Evolutionary conservation across 1,140 invertebrate species (phyloP).

Genomic region (Saxidomus purpurata): DNA sequence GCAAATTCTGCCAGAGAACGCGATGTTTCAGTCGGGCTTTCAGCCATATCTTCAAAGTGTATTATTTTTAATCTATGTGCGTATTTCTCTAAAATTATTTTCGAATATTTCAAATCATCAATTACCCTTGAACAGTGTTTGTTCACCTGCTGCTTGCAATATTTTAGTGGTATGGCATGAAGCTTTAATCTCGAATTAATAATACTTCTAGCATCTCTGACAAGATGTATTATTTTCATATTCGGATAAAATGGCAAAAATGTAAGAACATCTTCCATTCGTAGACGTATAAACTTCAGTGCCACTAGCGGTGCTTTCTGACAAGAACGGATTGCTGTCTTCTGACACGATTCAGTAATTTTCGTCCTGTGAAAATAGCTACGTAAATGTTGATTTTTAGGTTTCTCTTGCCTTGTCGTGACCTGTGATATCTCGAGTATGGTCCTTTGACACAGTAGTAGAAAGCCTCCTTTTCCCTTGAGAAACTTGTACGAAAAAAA

Average conservation of each 20-base stretch:
- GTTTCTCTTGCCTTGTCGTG: neutral
- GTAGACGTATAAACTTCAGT: slow-evolving; percentile 40
- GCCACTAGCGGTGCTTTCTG: neutral
- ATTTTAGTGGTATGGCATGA: neutral
- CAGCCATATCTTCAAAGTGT: slow-evolving; percentile 36
- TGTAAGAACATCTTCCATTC: neutral
- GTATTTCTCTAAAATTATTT: neutral
- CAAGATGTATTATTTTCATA: slow-evolving; percentile 53
- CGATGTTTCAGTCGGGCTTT: neutral
- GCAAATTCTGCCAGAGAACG: slow-evolving; percentile 23
- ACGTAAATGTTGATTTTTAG: neutral
- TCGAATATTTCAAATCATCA: slow-evolving; percentile 6
- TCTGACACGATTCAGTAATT: neutral
- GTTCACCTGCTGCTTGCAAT: neutral
- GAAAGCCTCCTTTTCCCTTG: slow-evolving; percentile 40
- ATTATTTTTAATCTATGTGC: slow-evolving; percentile 15
- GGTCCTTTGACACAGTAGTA: neutral
- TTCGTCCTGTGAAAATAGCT: neutral
- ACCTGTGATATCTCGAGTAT: neutral
- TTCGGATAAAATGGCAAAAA: slow-evolving; percentile 43
- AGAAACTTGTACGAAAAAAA: slow-evolving; percentile 45
- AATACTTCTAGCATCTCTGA: slow-evolving; percentile 35
- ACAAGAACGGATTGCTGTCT: neutral
- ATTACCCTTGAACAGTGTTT: neutral
- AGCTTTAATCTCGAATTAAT: slow-evolving; percentile 27